Conservation (phyloP, 1,140 invertebrate genomes). For the Neomicropteryx cornuta region DNA sequence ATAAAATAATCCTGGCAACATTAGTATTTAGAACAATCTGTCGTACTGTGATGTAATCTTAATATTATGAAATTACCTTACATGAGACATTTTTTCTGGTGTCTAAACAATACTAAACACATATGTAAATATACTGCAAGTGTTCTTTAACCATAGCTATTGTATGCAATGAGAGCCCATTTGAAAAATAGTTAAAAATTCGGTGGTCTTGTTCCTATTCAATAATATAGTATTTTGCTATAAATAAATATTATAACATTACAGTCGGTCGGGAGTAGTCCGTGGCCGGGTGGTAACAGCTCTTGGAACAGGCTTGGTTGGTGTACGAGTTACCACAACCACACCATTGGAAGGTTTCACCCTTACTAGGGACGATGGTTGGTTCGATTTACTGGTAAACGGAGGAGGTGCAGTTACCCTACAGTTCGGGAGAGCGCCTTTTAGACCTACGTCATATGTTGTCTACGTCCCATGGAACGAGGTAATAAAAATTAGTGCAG, state of each 20-base stretch:
- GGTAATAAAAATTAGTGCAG: conserved; percentile 38
- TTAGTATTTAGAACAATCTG: too few relatives aligned
- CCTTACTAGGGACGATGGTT: conserved; percentile 79
- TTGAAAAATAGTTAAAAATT: too few relatives aligned
- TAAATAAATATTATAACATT: too few relatives aligned
- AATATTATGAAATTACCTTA: too few relatives aligned
- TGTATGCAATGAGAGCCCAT: too few relatives aligned
- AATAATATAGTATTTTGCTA: conserved; percentile 19
- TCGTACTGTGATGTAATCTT: too few relatives aligned
- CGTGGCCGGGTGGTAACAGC: conserved; percentile 85
- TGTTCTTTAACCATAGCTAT: too few relatives aligned
- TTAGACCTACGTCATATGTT: conserved; percentile 79
- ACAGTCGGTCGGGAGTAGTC: conserved; percentile 90
- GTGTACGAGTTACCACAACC: conserved; percentile 85
- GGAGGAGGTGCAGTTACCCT: conserved; percentile 91
- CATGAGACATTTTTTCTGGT: too few relatives aligned
- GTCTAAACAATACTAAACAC: too few relatives aligned
- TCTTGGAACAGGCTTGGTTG: conserved; percentile 84
- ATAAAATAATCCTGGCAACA: too few relatives aligned
- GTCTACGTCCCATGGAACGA: conserved; percentile 96
- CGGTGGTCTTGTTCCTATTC: conserved; percentile 33
- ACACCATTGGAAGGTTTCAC: conserved; percentile 89
- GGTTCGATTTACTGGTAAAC: conserved; percentile 96
- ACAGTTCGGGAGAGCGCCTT: conserved; percentile 87
- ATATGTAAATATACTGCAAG: too few relatives aligned